A percentile compares a stretch with the other conserved stretches of the same genome.
Evolutionary conservation across 2,113 vertebrate genomes (phyloP).

Genomic region (Heliornis fulica): DNA sequence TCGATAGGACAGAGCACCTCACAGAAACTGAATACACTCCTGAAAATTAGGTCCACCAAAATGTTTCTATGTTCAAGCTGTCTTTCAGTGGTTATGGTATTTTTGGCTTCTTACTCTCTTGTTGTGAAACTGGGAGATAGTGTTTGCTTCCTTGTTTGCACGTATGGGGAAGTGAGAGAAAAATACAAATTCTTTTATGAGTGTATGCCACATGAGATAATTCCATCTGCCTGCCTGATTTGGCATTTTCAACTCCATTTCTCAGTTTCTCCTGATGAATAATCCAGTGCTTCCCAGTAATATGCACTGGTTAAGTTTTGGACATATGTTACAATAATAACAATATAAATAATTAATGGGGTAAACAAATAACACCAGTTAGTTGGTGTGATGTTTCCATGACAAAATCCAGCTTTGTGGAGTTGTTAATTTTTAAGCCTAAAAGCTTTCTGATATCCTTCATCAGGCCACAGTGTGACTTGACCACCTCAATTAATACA

Average conservation of each 20-base stretch:
- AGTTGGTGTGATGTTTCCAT: not conserved
- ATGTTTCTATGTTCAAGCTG: not conserved
- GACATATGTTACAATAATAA: not conserved
- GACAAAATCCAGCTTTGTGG: not conserved
- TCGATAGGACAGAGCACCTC: not conserved
- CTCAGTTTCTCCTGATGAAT: not conserved
- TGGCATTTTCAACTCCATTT: not conserved
- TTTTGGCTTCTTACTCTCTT: not conserved
- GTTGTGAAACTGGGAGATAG: not conserved
- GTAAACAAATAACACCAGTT: not conserved
- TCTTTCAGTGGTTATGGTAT: not conserved
- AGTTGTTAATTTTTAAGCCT: not conserved
- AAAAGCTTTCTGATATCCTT: not conserved
- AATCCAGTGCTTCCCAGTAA: not conserved
- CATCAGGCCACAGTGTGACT: not conserved
- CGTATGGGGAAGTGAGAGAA: conserved; percentile 12
- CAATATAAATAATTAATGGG: conserved; percentile 15
- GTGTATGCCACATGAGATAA: not conserved
- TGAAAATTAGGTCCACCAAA: not conserved
- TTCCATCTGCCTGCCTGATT: not conserved
- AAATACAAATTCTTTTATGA: not conserved
- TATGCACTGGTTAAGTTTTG: not conserved
- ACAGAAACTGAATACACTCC: not conserved
- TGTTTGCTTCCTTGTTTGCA: not conserved
- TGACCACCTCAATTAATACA: not conserved